phyloP scores from a whole-genome alignment of 2,113 vertebrate genomes.

The Charina bottae region DNA sequence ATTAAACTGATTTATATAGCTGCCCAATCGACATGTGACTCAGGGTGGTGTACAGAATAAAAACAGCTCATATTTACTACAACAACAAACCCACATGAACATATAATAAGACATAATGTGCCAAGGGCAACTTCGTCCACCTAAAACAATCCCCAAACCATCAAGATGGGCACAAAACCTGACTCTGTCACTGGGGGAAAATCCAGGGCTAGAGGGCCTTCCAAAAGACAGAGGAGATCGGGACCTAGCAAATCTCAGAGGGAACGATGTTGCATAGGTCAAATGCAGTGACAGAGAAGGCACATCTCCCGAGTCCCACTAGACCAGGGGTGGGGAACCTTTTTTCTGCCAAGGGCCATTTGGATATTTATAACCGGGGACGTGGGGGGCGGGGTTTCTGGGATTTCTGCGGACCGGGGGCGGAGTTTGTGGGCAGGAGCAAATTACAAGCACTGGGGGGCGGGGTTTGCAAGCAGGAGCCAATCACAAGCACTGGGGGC shows the following conservation, averaged over 20 bases:
- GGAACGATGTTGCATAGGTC: background rate
- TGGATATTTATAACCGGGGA: too few species aligned
- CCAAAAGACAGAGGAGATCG: background rate
- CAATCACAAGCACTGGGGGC: too few species aligned
- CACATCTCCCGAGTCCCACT: too few species aligned
- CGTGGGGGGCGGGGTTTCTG: too few species aligned
- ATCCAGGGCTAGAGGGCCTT: background rate
- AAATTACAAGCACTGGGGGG: too few species aligned
- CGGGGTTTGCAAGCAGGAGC: too few species aligned
- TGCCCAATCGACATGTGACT: background rate
- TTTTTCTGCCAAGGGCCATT: too few species aligned
- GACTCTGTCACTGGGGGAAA: background rate
- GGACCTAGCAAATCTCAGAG: background rate
- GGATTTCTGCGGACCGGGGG: too few species aligned
- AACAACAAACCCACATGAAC: background rate
- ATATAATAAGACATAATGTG: background rate
- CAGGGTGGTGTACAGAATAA: background rate
- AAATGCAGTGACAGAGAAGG: background rate
- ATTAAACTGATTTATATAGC: background rate
- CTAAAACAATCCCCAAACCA: background rate
- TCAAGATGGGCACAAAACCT: background rate
- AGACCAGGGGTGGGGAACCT: too few species aligned
- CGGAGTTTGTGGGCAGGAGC: too few species aligned
- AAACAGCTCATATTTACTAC: background rate
- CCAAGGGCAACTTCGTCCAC: background rate